Percentiles rank a stretch among this genome's conserved stretches.
phyloP scores from a whole-genome alignment of 2,113 vertebrate species.

The Typhlomys cinereus region DNA sequence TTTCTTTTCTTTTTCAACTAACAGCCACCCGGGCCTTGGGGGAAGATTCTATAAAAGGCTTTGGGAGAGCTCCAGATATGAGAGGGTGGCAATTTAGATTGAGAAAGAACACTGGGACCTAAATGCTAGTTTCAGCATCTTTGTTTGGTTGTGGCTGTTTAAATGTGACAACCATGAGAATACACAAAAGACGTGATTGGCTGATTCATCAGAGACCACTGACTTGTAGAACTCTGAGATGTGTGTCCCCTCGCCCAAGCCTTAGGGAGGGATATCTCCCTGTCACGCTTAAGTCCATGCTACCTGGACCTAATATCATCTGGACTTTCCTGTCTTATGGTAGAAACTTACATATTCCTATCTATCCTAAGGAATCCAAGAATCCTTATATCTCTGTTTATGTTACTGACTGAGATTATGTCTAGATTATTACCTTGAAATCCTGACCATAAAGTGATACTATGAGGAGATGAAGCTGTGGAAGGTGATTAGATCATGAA shows the following conservation, averaged over 20 bases:
- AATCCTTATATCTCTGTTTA: background rate
- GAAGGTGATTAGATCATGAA: background rate
- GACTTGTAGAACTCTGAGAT: background rate
- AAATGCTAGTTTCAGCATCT: conserved; percentile 30
- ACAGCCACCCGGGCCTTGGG: background rate
- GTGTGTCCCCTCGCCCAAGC: background rate
- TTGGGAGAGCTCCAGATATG: conserved; percentile 31
- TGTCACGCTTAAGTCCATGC: background rate
- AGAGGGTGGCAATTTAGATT: conserved; percentile 20
- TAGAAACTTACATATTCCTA: conserved; percentile 19
- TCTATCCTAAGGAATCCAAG: background rate
- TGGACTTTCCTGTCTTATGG: background rate
- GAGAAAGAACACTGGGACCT: background rate
- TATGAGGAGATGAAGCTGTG: background rate
- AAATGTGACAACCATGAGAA: background rate
- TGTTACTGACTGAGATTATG: background rate
- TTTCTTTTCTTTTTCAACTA: conserved; percentile 33
- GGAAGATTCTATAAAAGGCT: conserved; percentile 30
- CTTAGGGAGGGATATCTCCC: background rate
- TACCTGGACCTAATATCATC: background rate
- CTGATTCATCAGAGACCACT: background rate
- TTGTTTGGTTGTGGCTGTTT: conserved; percentile 30
- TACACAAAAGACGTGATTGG: background rate
- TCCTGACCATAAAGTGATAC: background rate
- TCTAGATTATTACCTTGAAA: background rate